Conservation (phyloP, 2,888 invertebrate genomes). For the Saturnia pavonia region DNA sequence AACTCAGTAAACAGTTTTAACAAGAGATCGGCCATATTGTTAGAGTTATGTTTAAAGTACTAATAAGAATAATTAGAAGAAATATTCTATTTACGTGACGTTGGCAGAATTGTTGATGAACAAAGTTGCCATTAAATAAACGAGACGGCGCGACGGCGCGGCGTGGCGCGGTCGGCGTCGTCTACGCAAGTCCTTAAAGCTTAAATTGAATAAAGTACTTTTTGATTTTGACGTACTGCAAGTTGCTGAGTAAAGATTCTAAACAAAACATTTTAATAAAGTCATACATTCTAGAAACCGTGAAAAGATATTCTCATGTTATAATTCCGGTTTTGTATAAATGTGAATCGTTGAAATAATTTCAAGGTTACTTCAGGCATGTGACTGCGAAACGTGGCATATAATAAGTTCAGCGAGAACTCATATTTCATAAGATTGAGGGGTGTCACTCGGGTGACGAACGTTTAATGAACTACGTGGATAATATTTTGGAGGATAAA, state of each 20-base stretch:
- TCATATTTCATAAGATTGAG: slow-evolving; percentile 15
- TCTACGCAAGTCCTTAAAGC: too few relatives aligned
- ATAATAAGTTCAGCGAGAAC: slow-evolving; percentile 22
- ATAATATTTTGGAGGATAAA: not conserved
- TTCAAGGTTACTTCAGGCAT: slow-evolving; percentile 31
- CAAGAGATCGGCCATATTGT: too few relatives aligned
- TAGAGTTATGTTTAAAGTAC: too few relatives aligned
- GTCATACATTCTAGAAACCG: not conserved
- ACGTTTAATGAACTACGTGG: not conserved
- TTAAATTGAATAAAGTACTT: too few relatives aligned
- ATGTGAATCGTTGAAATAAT: slow-evolving; percentile 23
- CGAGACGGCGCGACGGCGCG: too few relatives aligned
- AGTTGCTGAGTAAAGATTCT: not conserved
- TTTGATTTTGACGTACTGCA: too few relatives aligned
- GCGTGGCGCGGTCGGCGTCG: too few relatives aligned
- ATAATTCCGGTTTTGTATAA: slow-evolving; percentile 2
- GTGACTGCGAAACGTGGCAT: slow-evolving; percentile 36
- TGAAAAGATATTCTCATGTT: not conserved
- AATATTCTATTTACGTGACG: too few relatives aligned
- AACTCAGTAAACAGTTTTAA: too few relatives aligned
- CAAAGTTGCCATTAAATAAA: too few relatives aligned
- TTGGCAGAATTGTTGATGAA: too few relatives aligned
- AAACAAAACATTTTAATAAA: not conserved
- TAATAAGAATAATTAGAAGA: too few relatives aligned
- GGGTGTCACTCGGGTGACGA: not conserved